A percentile compares a stretch with the other conserved stretches of the same genome.
phyloP scores from a whole-genome alignment of 2,888 invertebrate genomes.

The Zaprionus bogoriensis region DNA sequence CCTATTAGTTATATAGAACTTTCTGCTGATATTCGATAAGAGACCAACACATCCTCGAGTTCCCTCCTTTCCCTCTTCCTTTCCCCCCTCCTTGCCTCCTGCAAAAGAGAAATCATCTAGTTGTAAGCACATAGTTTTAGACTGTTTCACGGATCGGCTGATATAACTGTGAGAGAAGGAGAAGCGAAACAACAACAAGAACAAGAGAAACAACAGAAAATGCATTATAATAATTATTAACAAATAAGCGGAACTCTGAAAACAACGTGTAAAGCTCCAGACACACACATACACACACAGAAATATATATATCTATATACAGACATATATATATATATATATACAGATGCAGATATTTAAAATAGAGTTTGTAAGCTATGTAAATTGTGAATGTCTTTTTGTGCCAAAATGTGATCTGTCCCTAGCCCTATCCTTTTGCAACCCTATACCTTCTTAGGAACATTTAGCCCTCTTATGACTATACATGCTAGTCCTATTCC shows the following conservation, averaged over 20 bases:
- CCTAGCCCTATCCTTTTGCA: too few relatives aligned
- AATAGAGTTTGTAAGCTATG: slow-evolving; percentile 32
- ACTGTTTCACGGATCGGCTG: slow-evolving; percentile 1
- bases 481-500: too few relatives aligned
- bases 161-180: not conserved
- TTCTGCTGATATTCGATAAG: not conserved
- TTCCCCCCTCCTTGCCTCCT: not conserved
- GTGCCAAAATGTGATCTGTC: not conserved
- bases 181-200: not conserved
- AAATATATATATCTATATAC: slow-evolving; percentile 8
- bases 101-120: not conserved
- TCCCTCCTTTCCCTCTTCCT: too few relatives aligned
- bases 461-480: too few relatives aligned
- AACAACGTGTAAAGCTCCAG: slow-evolving; percentile 11
- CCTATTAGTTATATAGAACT: slow-evolving; percentile 23
- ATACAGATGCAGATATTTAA: slow-evolving; percentile 26
- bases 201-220: not conserved
- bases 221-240: slow-evolving; percentile 32
- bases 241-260: slow-evolving; percentile 16
- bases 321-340: slow-evolving; percentile 9
- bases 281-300: not conserved
- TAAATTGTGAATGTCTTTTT: not conserved
- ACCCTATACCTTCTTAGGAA: too few relatives aligned
- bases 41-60: not conserved
- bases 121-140: slow-evolving; percentile 6